These are phyloP conservation scores for Orientallactaga sibirica DNA, from an alignment of 2,797 vertebrate species.

Conservation along the genomic window DNA sequence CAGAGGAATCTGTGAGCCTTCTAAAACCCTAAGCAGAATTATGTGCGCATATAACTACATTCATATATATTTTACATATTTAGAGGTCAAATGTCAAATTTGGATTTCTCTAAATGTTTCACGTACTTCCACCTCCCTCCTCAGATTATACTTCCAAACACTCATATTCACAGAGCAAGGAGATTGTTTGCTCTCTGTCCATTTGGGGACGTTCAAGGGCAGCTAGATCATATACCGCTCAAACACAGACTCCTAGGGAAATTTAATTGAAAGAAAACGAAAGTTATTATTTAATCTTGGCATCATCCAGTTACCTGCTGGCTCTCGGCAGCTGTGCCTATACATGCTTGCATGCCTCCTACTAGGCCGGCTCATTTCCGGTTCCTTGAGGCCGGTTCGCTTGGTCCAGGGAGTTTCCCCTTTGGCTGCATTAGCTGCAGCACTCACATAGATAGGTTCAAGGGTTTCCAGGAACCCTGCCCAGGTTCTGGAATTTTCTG, in stretches of 20 bases:
- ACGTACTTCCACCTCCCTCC: no score
- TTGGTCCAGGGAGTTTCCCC: background rate
- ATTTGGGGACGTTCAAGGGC: constrained; percentile 1
- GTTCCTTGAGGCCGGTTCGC: background rate
- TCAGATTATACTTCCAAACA: background rate
- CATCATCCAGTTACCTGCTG: background rate
- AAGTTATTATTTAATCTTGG: constrained; percentile 27
- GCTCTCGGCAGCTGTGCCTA: background rate
- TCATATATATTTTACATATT: background rate
- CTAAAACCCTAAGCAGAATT: constrained; percentile 24
- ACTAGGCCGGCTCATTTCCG: background rate
- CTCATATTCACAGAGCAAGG: background rate
- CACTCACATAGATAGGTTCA: background rate
- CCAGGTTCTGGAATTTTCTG: constrained; percentile 36
- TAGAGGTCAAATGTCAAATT: background rate
- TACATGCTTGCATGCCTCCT: background rate
- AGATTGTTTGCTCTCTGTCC: background rate
- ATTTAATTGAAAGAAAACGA: constrained; percentile 9
- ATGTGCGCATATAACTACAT: background rate
- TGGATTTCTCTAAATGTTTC: constrained; percentile 18
- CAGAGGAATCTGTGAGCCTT: background rate
- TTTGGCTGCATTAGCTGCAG: constrained; percentile 16
- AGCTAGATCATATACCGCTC: background rate
- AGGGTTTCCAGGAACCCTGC: constrained; percentile 43
- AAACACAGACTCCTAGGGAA: background rate